Evolutionary conservation across 2,888 invertebrate species (phyloP).

Genomic region (Bembecia ichneumoniformis): DNA sequence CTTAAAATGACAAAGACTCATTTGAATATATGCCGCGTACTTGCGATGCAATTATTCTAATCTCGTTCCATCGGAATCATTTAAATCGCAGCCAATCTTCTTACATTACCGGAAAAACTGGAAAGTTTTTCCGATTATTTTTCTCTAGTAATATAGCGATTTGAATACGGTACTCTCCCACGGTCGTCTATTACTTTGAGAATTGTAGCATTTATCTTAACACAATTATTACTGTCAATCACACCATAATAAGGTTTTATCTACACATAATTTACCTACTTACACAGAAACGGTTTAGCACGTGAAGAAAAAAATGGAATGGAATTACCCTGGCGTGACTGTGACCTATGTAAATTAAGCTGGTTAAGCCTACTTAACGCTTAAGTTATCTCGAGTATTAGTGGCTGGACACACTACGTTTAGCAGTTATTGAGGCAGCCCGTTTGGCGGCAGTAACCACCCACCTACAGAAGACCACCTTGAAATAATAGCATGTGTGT

Average conservation of each 20-base stretch:
- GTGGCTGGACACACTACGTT: no score
- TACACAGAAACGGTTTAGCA: constrained; percentile 22
- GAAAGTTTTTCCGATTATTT: constrained; percentile 50
- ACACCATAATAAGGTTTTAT: constrained; percentile 12
- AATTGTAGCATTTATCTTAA: constrained; percentile 16
- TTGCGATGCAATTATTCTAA: constrained; percentile 39
- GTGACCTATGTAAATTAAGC: constrained; percentile 1
- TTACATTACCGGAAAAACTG: constrained; percentile 64
- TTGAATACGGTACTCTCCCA: constrained; percentile 58
- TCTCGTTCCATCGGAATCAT: constrained; percentile 39
- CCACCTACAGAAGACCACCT: no score
- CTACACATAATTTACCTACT: constrained; percentile 20
- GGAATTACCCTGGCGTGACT: constrained; percentile 21
- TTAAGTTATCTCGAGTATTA: no score
- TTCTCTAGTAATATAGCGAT: constrained; percentile 36
- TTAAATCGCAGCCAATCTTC: constrained; percentile 32
- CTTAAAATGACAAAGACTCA: constrained; percentile 39
- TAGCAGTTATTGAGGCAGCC: no score
- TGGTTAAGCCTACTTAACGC: not conserved
- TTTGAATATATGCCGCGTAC: constrained; percentile 47
- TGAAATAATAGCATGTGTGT: no score
- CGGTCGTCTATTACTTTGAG: constrained; percentile 22
- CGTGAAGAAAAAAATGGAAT: constrained; percentile 10
- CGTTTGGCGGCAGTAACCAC: no score
- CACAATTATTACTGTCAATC: constrained; percentile 16